Conservation (phyloP, 2,797 vertebrate species). For the Sebastes minor region DNA sequence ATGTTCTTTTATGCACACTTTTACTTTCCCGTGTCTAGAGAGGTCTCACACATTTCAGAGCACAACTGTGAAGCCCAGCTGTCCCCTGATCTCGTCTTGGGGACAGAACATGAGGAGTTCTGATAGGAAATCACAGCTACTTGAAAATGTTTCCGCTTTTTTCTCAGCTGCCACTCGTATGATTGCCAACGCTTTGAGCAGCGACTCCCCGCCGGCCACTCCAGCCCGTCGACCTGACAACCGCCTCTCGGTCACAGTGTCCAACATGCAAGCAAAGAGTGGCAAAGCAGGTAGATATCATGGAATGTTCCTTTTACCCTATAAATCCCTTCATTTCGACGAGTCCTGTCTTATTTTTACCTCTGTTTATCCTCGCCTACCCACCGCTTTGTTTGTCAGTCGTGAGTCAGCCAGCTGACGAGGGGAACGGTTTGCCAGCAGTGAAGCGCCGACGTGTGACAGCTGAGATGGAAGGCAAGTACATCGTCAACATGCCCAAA, state of each 20-base stretch:
- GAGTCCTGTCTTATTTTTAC: background rate
- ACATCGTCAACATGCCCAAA: conserved; percentile 97
- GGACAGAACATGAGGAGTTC: background rate
- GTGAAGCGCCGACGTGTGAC: conserved; percentile 91
- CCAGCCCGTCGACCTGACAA: conserved; percentile 86
- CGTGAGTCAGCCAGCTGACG: conserved; percentile 76
- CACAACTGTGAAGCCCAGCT: background rate
- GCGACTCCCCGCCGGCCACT: conserved; percentile 88
- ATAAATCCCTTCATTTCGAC: background rate
- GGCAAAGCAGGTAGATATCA: conserved; percentile 85
- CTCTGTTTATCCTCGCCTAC: conserved; percentile 14
- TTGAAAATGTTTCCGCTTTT: background rate
- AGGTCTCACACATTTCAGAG: background rate
- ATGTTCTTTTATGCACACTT: background rate
- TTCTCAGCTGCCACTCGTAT: conserved; percentile 90
- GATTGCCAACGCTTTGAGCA: conserved; percentile 92
- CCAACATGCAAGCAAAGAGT: conserved; percentile 87
- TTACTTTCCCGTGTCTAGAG: background rate
- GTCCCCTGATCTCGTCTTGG: background rate
- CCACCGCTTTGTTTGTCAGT: conserved; percentile 59
- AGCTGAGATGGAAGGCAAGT: conserved; percentile 97
- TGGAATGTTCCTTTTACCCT: background rate
- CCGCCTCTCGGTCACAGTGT: conserved; percentile 89
- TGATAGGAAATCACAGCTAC: background rate
- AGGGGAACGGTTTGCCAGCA: conserved; percentile 74